Percentiles rank a stretch among this genome's conserved stretches.
phyloP scores from a whole-genome alignment of 2,888 invertebrate genomes.

The Athrips mouffetella region DNA sequence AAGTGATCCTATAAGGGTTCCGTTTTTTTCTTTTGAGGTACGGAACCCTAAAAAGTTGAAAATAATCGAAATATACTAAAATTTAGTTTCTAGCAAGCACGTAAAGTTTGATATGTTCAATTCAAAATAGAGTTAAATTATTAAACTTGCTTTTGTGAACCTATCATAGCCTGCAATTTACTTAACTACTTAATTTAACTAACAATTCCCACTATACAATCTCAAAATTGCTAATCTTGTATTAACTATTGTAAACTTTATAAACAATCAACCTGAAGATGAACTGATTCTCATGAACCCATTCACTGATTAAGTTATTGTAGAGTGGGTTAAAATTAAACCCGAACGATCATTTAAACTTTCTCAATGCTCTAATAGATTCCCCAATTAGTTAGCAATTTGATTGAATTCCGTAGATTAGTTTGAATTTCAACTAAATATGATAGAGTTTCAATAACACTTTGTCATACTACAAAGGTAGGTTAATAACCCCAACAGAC shows the following conservation, averaged over 20 bases:
- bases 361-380: slow-evolving; percentile 1
- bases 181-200: slow-evolving; percentile 1
- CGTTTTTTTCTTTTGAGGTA: too few species aligned
- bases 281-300: slow-evolving; percentile 2
- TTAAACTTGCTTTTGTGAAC: not conserved
- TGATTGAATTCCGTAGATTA: slow-evolving; percentile 7
- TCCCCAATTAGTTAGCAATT: slow-evolving; percentile 1
- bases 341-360: not conserved
- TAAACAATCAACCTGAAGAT: slow-evolving; percentile 7
- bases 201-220: not conserved
- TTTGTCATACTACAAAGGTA: not conserved
- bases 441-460: not conserved
- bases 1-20: too few species aligned
- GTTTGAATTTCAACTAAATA: slow-evolving; percentile 2
- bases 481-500: too few species aligned
- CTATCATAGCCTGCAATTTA: not conserved
- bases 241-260: slow-evolving; percentile 1
- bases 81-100: too few species aligned
- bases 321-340: not conserved
- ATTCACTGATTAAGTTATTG: slow-evolving; percentile 9
- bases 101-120: too few species aligned
- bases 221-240: not conserved
- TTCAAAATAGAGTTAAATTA: not conserved
- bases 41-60: too few species aligned
- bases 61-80: too few species aligned